These are phyloP conservation scores for Corticium candelabrum DNA, from an alignment of 37 sponge, comb jelly and placozoan genomes.

Conservation along the genomic window DNA sequence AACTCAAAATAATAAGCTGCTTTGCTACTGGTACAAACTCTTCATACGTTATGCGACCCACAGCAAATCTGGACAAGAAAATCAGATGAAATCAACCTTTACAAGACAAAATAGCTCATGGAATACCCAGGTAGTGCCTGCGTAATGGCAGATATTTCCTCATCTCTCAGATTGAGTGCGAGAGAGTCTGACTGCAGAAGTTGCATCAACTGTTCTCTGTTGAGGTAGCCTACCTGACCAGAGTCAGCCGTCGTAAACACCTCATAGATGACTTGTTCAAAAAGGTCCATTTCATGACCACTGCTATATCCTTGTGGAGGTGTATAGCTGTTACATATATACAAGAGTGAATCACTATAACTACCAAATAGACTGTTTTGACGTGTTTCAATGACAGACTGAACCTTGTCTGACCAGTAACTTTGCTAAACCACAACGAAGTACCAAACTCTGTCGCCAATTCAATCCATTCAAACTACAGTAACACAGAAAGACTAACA, in stretches of 20 bases:
- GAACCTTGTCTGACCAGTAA: background rate
- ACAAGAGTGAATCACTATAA: too few relatives aligned
- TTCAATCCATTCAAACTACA: background rate
- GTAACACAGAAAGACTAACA: background rate
- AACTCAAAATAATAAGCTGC: conserved; percentile 58
- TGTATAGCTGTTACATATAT: background rate
- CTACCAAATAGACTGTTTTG: too few relatives aligned
- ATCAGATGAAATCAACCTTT: conserved; percentile 3
- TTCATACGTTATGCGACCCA: conserved; percentile 46
- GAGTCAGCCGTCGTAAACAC: conserved; percentile 46
- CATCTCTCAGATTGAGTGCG: conserved; percentile 5
- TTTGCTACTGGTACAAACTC: conserved; percentile 66
- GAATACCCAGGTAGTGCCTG: background rate
- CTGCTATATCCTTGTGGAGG: background rate
- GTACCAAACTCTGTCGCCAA: background rate
- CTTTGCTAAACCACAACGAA: background rate
- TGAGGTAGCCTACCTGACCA: conserved; percentile 36
- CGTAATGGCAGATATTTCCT: background rate
- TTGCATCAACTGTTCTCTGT: conserved; percentile 36
- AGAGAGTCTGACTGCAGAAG: conserved; percentile 15
- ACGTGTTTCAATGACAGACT: too few relatives aligned
- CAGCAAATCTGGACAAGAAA: conserved; percentile 19
- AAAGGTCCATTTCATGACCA: background rate
- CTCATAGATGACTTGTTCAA: conserved; percentile 33
- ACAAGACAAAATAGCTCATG: background rate